phyloP scores from a whole-genome alignment of 2,113 vertebrate species.

The Cavia porcellus region DNA sequence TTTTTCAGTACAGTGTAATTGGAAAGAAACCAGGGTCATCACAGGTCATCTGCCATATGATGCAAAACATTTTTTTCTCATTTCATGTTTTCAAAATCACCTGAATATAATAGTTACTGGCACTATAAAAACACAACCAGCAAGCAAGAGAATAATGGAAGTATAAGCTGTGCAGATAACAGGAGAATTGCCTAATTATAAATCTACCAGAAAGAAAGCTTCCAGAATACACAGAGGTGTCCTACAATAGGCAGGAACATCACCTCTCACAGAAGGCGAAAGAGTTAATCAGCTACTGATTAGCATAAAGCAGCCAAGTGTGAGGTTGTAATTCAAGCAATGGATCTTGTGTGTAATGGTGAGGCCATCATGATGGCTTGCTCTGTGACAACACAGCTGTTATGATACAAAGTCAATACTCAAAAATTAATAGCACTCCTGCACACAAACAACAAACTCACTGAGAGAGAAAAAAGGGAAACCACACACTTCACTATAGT shows the following conservation, averaged over 20 bases:
- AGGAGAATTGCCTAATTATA: neutral
- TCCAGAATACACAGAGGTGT: neutral
- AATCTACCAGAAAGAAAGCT: constrained; percentile 8
- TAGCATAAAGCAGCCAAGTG: neutral
- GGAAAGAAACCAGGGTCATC: constrained; percentile 21
- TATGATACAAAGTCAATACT: neutral
- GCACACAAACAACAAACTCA: too few species aligned
- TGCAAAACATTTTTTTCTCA: constrained; percentile 28
- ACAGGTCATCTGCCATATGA: neutral
- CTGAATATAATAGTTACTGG: neutral
- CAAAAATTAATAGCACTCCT: too few species aligned
- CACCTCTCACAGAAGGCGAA: neutral
- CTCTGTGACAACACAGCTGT: neutral
- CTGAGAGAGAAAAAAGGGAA: too few species aligned
- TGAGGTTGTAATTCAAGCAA: constrained; percentile 12
- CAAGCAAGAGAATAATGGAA: constrained; percentile 26
- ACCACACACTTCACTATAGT: too few species aligned
- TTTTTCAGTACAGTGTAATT: constrained; percentile 17
- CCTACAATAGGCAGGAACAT: neutral
- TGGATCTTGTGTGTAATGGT: neutral
- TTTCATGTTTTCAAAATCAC: constrained; percentile 31
- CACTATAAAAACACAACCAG: neutral
- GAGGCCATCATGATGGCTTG: neutral
- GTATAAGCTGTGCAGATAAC: constrained; percentile 23
- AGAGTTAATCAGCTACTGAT: neutral